Evolutionary conservation across 2,113 vertebrate species (phyloP).

Genomic region (Actenoides lindsayi): DNA sequence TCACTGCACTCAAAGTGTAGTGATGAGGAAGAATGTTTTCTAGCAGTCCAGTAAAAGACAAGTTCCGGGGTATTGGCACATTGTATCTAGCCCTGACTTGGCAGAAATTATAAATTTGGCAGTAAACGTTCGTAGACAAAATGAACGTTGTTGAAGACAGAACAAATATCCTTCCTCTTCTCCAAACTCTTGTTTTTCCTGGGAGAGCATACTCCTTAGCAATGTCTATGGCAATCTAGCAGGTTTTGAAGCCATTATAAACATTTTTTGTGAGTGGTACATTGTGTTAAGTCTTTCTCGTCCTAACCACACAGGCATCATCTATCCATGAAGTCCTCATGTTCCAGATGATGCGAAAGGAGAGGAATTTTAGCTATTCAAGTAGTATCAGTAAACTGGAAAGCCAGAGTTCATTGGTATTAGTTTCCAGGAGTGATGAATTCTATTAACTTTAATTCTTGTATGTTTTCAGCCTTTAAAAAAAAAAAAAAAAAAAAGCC

Average conservation of each 20-base stretch:
- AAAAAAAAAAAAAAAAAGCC: background rate
- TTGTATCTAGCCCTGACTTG: background rate
- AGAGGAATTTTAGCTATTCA: background rate
- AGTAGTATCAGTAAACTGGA: background rate
- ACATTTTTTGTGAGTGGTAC: background rate
- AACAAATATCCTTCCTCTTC: background rate
- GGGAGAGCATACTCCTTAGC: background rate
- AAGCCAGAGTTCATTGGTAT: background rate
- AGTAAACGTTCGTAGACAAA: background rate
- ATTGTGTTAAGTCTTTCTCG: background rate
- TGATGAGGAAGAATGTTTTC: background rate
- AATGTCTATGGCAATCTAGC: background rate
- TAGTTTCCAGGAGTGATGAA: background rate
- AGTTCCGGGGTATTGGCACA: background rate
- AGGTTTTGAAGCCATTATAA: background rate
- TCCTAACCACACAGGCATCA: background rate
- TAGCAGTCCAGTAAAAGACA: background rate
- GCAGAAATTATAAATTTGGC: background rate
- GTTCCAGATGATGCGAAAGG: background rate
- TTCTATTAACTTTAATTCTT: background rate
- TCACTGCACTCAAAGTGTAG: background rate
- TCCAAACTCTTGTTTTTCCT: background rate
- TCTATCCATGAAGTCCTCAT: background rate
- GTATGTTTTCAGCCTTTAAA: background rate
- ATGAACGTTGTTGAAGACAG: background rate